phyloP scores from a whole-genome alignment of 2,797 vertebrate genomes.

The Bryconaethiops microstoma region DNA sequence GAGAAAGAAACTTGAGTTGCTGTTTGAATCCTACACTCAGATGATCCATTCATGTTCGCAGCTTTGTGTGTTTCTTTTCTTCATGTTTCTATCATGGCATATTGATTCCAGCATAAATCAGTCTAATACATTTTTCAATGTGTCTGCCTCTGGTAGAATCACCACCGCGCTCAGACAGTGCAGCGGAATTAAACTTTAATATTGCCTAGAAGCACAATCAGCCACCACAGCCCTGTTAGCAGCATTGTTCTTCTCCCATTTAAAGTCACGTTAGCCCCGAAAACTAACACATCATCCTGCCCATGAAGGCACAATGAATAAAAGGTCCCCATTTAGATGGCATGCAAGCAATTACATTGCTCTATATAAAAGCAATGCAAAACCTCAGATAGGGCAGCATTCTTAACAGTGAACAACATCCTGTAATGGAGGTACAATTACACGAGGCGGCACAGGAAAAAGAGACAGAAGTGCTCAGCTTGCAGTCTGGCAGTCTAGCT shows the following conservation, averaged over 20 bases:
- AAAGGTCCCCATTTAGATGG: conserved; percentile 9
- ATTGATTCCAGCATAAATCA: conserved; percentile 21
- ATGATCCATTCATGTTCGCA: background rate
- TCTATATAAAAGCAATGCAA: conserved; percentile 1
- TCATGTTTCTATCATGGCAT: conserved; percentile 24
- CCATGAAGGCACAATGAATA: conserved; percentile 11
- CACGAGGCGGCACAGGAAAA: conserved; percentile 16
- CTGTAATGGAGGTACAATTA: conserved; percentile 16
- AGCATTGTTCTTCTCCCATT: conserved; percentile 13
- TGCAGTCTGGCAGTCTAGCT: conserved; percentile 30
- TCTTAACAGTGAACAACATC: conserved; percentile 16
- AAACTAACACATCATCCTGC: conserved; percentile 17
- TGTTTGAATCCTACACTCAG: background rate
- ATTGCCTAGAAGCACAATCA: conserved; percentile 36
- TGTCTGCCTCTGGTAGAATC: conserved; percentile 18
- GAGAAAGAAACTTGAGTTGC: background rate
- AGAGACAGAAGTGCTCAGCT: conserved; percentile 20
- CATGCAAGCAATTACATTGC: conserved; percentile 14
- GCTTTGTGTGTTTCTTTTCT: background rate
- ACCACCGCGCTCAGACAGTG: background rate
- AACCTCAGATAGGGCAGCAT: background rate
- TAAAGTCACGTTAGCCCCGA: conserved; percentile 28
- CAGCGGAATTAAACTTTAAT: conserved; percentile 40
- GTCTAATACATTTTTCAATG: conserved; percentile 11
- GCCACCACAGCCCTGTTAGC: conserved; percentile 13